Conservation (phyloP, 2,888 invertebrate genomes). For the Platypus cylindrus region DNA sequence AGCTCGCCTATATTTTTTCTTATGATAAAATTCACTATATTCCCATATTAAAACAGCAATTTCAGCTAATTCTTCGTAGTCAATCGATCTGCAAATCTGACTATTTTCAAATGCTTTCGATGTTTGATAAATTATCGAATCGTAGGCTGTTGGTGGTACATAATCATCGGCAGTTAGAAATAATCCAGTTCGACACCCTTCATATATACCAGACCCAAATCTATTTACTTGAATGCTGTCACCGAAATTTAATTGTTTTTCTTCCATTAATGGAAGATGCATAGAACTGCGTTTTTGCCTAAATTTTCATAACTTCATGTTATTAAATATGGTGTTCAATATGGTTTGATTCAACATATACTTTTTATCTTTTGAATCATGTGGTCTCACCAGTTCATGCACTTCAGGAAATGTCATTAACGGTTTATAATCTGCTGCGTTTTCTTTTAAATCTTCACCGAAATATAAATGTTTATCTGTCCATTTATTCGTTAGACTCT, state of each 20-base stretch:
- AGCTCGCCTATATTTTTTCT: constrained; percentile 5
- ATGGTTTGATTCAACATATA: too few relatives aligned
- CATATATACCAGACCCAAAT: constrained; percentile 36
- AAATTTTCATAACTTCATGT: too few relatives aligned
- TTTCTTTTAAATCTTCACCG: constrained; percentile 35
- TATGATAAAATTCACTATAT: constrained; percentile 19
- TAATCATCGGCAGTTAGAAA: constrained; percentile 31
- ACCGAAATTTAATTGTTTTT: constrained; percentile 77
- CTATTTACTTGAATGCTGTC: constrained; percentile 45
- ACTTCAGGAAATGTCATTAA: constrained; percentile 29
- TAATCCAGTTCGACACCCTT: constrained; percentile 36
- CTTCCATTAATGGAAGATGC: constrained; percentile 14
- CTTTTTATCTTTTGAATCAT: too few relatives aligned
- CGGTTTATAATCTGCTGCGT: constrained; percentile 31
- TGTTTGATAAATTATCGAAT: constrained; percentile 6
- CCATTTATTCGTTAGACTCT: constrained; percentile 34
- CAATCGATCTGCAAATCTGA: constrained; percentile 9
- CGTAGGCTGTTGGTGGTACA: constrained; percentile 18
- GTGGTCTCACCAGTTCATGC: constrained; percentile 25
- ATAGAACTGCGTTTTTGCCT: constrained; percentile 8
- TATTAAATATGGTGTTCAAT: too few relatives aligned
- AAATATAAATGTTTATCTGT: constrained; percentile 44
- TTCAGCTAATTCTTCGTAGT: constrained; percentile 24
- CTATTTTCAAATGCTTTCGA: constrained; percentile 1
- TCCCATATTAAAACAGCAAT: constrained; percentile 29